Evolutionary conservation across 1,140 invertebrate genomes (phyloP), one percentile per base, ranked within the genome.

Genomic region (Riptortus pedestris): DNA sequence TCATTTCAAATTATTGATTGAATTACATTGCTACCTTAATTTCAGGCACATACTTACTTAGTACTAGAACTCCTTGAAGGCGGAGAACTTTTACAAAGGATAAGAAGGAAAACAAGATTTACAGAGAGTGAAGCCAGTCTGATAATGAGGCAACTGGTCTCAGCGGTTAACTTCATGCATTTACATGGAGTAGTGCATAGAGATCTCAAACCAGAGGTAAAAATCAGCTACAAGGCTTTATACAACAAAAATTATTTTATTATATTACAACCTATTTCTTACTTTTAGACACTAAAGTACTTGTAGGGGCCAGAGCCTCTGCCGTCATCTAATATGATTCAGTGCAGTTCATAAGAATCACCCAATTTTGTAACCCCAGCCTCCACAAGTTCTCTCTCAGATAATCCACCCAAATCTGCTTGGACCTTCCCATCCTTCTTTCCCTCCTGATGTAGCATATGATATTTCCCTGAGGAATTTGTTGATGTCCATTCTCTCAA

Each of bases 191-290:
- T 93, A 38, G 90, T 92, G 28, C 92, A 96, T 76, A 75, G 92
- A 52, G 92, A 96, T 74, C 79, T 96, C 2, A 96, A 96, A 74
- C 91, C 92, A 2, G 91, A 94, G 77, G 83, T 84, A 74, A 70
- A 67, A 57, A 24, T 26, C 12, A 18, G 27, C 29, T n/a, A n/a
- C n/a, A n/a, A n/a, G n/a, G n/a, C n/a, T n/a, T n/a, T n/a, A n/a
- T n/a, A n/a, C 9, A 20, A 16, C 48, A n/a, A 9, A 9, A n/a
- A 52, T 12, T 12, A 43, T 16, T 43, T 7, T 43, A 16, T 43
- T 16, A 9, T 43, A 9, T 43, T 43, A 7, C 16, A 16, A 7
- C 9, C 9, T 43, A 16, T 16, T 7, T 43, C 16, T 43, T 43
- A 52, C 9, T 52, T 52, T 52, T 38, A 29, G 9, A 3, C 16